Conservation (phyloP, 1,140 invertebrate genomes). For the Adoxophyes honmai region DNA sequence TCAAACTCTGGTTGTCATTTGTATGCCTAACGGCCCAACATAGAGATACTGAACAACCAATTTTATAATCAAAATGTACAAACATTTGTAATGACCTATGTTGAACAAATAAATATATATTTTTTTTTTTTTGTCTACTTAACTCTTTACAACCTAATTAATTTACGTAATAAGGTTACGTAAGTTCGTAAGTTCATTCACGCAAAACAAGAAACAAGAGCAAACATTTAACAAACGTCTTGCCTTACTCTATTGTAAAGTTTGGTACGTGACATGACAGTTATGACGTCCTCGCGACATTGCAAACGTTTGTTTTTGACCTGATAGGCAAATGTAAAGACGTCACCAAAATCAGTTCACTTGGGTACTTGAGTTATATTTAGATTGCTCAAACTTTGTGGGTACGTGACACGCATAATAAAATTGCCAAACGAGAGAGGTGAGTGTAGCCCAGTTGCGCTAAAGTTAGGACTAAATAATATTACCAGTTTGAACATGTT, state of each 20-base stretch:
- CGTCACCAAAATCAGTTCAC: background rate
- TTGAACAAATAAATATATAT: too few relatives aligned
- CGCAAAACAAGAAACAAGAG: background rate
- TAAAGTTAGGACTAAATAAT: background rate
- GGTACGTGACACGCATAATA: background rate
- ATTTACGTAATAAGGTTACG: background rate
- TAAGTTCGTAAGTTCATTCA: background rate
- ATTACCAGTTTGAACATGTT: conserved; percentile 64
- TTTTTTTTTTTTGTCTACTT: too few relatives aligned
- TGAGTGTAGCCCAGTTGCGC: too few relatives aligned
- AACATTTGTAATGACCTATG: too few relatives aligned
- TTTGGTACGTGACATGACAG: background rate
- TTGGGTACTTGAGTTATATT: background rate
- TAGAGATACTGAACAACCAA: too few relatives aligned
- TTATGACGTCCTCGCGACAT: background rate
- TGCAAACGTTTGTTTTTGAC: background rate
- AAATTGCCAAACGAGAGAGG: background rate
- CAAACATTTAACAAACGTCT: too few relatives aligned
- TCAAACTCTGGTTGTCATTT: too few relatives aligned
- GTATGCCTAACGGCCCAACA: too few relatives aligned
- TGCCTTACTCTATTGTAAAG: background rate
- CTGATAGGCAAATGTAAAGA: background rate
- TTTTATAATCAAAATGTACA: too few relatives aligned
- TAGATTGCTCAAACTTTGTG: background rate
- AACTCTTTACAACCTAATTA: too few relatives aligned